These are phyloP conservation scores for Trissolcus brochymenae DNA, from an alignment of 2,888 invertebrate genomes.

Conservation along the genomic window DNA sequence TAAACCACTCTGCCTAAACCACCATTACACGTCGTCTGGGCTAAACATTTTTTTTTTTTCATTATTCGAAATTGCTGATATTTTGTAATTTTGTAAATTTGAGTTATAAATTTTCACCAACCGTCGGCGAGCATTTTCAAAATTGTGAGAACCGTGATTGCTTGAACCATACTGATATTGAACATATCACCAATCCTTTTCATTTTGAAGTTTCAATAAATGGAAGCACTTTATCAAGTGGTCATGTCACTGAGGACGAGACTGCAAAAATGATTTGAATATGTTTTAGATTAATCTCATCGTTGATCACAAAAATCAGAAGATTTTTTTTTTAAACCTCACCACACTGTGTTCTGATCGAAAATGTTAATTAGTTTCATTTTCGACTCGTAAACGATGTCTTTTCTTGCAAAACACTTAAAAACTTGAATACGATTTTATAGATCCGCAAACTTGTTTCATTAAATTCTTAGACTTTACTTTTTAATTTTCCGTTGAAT, in stretches of 20 bases:
- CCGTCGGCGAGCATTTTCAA: constrained; percentile 89
- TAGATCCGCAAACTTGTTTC: not conserved
- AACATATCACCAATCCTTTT: constrained; percentile 79
- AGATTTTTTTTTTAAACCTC: constrained; percentile 1
- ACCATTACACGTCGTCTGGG: constrained; percentile 94
- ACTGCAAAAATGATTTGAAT: constrained; percentile 41
- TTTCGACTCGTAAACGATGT: not conserved
- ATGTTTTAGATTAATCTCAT: not conserved
- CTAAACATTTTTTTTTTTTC: constrained; percentile 74
- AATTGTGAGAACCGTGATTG: constrained; percentile 89
- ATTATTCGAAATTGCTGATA: constrained; percentile 26
- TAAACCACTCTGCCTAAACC: constrained; percentile 92
- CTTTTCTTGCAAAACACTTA: not conserved
- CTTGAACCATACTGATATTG: constrained; percentile 84
- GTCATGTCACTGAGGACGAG: constrained; percentile 68
- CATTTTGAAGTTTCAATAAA: constrained; percentile 77
- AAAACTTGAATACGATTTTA: constrained; percentile 8
- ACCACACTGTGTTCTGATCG: constrained; percentile 21
- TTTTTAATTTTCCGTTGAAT: not conserved
- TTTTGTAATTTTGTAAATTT: not conserved
- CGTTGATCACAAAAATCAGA: too few relatives aligned
- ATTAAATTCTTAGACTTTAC: not conserved
- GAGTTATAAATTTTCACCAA: constrained; percentile 65
- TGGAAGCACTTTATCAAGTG: constrained; percentile 64
- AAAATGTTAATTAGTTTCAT: not conserved